Base-by-base conservation (phyloP, 2,888 invertebrate species). In the Ernsta delagoae region DNA sequence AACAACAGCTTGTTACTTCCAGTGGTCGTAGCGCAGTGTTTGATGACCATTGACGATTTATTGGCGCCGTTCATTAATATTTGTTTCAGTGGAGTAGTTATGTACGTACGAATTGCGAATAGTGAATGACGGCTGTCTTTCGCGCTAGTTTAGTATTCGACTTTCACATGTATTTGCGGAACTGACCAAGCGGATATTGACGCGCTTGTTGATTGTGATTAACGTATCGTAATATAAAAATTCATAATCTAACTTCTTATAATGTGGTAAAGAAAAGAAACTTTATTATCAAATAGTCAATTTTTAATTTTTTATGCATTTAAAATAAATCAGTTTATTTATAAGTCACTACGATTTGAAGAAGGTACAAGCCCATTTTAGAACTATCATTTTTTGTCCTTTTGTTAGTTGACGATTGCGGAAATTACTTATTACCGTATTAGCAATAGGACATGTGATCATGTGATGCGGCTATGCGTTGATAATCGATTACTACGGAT, bases 151-250 rank as follows among this genome's bases (percentile, higher is more conserved):
- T 53, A 53, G 60, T 16, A 61, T 56, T 53, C 60, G 56, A 67
- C 67, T 67, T 67, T 67, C 67, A 67, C 61, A 36, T 61, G 45
- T 67, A 34, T 31, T 61, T 67, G 45, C 67, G 61, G 67, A 67
- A 66, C 66, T 43, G 12, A 39, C n/a, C 57, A 57, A 59, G 57
- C 16, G 57, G 45, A 65, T 65, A 59, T 12, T 12, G 24, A 16
- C 31, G 59, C 43, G 53, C 59, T 53, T 5, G 6, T 39, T 39
- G 39, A 39, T 39, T 39, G 24, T 24, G 24, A 24, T 24, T 7
- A 7, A 45, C 45, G 45, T 53, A 56, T 61, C 4, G 39, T 48
- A 48, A 48, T 12, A 48, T 6, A 48, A 48, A 48, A 53, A 8
- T 53, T 24, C 24, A 24, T 24, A 24, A 24, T 24, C 1, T 24